A percentile compares a stretch with the other conserved stretches of the same genome.
phyloP scores from a whole-genome alignment of 2,113 vertebrate species.

The Actenoides lindsayi region DNA sequence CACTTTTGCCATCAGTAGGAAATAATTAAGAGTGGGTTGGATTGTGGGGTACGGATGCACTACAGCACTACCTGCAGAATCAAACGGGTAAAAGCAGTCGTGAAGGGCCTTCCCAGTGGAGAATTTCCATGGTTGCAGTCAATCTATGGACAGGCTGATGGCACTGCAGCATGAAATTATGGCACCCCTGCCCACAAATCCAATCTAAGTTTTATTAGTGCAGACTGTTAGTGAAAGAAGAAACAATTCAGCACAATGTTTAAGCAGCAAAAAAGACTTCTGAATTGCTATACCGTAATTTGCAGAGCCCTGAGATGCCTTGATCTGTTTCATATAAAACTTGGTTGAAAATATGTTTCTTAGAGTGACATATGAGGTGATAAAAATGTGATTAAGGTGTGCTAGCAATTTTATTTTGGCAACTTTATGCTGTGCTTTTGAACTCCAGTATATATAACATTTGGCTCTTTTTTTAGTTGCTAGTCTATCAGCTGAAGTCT shows the following conservation, averaged over 20 bases:
- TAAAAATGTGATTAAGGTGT: slow-evolving; percentile 59
- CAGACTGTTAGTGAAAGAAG: background rate
- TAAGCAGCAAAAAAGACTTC: slow-evolving; percentile 19
- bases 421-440: slow-evolving; percentile 44
- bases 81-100: background rate
- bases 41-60: background rate
- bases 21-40: background rate
- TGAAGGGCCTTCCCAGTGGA: background rate
- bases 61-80: background rate
- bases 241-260: background rate
- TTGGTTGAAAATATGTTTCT: slow-evolving; percentile 39
- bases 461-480: background rate
- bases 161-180: background rate
- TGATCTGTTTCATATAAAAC: slow-evolving; percentile 30
- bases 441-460: slow-evolving; percentile 14
- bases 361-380: slow-evolving; percentile 32
- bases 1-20: background rate
- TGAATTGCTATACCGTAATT: slow-evolving; percentile 16
- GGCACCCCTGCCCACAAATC: background rate
- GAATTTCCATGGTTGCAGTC: background rate
- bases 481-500: slow-evolving; percentile 24
- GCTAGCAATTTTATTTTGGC: slow-evolving; percentile 39
- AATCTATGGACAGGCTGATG: background rate
- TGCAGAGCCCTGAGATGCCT: background rate
- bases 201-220: background rate